phyloP scores from a whole-genome alignment of 2,113 vertebrate species.

The Morone saxatilis region DNA sequence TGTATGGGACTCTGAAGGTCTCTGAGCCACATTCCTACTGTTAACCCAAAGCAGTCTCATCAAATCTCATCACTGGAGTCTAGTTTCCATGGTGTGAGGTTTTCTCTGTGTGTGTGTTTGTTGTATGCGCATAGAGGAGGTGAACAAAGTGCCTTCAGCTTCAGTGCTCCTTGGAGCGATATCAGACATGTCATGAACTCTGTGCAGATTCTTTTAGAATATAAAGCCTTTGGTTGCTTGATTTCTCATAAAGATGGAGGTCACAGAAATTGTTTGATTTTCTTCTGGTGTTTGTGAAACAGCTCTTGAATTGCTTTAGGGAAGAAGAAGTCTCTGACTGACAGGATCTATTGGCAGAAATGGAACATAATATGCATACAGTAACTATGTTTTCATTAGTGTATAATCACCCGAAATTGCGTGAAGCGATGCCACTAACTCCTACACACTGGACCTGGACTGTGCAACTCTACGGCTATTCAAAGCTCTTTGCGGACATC shows the following conservation, averaged over 20 bases:
- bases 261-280: constrained; percentile 6
- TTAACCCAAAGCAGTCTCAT: constrained; percentile 46
- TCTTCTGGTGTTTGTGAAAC: constrained; percentile 2
- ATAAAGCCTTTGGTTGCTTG: constrained; percentile 33
- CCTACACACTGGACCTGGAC: no score
- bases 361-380: no score
- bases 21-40: constrained; percentile 11
- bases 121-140: constrained; percentile 5
- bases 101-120: not conserved
- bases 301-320: not conserved
- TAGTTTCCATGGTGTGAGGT: constrained; percentile 1
- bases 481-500: no score
- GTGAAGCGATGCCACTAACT: no score
- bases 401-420: no score
- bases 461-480: no score
- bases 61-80: constrained; percentile 37
- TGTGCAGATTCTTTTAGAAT: constrained; percentile 9
- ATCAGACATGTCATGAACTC: constrained; percentile 32
- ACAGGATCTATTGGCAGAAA: no score
- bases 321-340: not conserved
- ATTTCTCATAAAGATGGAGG: constrained; percentile 26
- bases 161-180: constrained; percentile 4
- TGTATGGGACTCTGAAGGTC: constrained; percentile 10
- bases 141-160: constrained; percentile 14
- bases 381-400: no score